Conservation (phyloP, 2,888 invertebrate species). For the Chironomus riparius region DNA sequence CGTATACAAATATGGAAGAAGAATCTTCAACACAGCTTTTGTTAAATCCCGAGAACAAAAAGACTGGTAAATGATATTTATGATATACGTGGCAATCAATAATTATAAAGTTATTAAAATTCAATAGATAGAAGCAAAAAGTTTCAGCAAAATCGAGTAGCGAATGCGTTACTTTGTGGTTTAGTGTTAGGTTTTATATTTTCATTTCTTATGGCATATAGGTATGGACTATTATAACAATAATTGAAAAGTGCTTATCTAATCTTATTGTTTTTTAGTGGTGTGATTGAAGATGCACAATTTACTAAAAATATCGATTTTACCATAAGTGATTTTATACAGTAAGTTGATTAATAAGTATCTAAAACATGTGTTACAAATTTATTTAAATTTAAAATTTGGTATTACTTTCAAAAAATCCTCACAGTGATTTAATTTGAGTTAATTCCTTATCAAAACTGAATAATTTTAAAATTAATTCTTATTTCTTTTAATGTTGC, state of each 20-base stretch:
- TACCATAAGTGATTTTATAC: too few relatives aligned
- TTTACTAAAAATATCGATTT: too few relatives aligned
- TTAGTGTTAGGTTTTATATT: constrained; percentile 1
- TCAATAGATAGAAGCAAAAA: not conserved
- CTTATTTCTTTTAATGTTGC: too few relatives aligned
- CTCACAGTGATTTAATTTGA: too few relatives aligned
- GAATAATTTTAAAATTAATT: too few relatives aligned
- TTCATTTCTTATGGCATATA: constrained; percentile 1
- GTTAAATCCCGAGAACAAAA: not conserved
- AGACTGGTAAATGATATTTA: not conserved
- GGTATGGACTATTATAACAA: not conserved
- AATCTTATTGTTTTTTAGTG: too few relatives aligned
- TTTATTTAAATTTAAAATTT: too few relatives aligned
- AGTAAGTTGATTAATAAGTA: too few relatives aligned
- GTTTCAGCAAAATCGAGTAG: not conserved
- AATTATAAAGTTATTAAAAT: not conserved
- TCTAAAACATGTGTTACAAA: too few relatives aligned
- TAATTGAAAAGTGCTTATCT: not conserved
- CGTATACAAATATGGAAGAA: not conserved
- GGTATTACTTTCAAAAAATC: too few relatives aligned
- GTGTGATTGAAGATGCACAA: too few relatives aligned
- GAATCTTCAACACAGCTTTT: not conserved
- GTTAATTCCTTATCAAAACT: too few relatives aligned
- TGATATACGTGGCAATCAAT: not conserved
- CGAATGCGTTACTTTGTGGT: not conserved